Conservation (phyloP, 2,113 vertebrate species). For the Crocuta crocuta region DNA sequence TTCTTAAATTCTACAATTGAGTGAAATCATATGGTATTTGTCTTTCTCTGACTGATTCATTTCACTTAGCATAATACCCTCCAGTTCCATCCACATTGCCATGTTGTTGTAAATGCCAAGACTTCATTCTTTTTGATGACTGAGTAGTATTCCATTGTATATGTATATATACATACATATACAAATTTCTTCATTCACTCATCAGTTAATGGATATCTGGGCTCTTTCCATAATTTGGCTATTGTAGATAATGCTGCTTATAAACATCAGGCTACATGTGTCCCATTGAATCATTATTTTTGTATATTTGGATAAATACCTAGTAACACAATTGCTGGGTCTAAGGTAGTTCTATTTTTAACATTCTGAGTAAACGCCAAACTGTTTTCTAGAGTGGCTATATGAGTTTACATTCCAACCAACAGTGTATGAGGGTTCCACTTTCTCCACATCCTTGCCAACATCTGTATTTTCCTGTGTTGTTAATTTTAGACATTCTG, state of each 20-base stretch:
- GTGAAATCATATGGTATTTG: background rate
- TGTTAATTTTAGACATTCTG: background rate
- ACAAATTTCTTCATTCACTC: background rate
- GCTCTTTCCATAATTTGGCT: background rate
- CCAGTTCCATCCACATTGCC: background rate
- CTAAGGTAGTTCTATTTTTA: background rate
- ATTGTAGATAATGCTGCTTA: background rate
- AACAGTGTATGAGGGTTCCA: background rate
- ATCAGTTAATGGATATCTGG: background rate
- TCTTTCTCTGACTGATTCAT: background rate
- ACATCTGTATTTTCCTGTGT: background rate
- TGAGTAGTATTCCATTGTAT: background rate
- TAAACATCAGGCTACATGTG: background rate
- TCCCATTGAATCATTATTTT: background rate
- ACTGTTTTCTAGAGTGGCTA: background rate
- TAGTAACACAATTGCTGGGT: background rate
- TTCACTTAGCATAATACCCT: background rate
- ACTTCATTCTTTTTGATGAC: background rate
- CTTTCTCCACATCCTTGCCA: background rate
- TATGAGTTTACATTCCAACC: background rate
- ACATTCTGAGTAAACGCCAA: background rate
- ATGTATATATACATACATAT: background rate
- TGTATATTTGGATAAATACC: background rate
- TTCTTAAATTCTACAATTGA: background rate
- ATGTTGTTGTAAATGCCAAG: background rate